Evolutionary conservation across 1,140 invertebrate genomes (phyloP), one percentile per base, ranked within the genome.

Genomic region (Megathymus violae): DNA sequence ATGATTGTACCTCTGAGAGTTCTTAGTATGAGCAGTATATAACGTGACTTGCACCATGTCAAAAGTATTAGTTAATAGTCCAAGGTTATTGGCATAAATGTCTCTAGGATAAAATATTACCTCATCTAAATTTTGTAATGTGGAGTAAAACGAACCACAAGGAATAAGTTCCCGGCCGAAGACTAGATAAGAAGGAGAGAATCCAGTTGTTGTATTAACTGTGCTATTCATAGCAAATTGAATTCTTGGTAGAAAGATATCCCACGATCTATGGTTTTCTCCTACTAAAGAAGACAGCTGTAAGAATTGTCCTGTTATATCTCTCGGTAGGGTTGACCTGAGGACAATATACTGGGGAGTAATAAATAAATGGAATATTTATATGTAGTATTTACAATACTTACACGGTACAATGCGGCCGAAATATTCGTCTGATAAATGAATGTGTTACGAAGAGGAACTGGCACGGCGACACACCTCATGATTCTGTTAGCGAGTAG

Each of bases 241-340:
- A n/a, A n/a, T 27, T 58, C 50, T 9, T 58, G 58, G 4, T 22
- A 67, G 17, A 10, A 48, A 13, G 4, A 41, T 1, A 34, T 67
- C 64, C 64, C 64, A 67, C 11, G 65, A 62, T 1, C 67, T 48
- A 10, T 91, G 85, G 52, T 86, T 72, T 0, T 79, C 44, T 4
- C 73, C 54, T 0, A 83, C 62, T 44, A 72, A 88, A 6, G 76
- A 50, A 0, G 71, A 47, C n/a, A 67, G 86, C 79, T 0, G 72
- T 78, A 22, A 85, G 82, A 5, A 90, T 46, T 0, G 77, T 78
- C 27, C 74, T 63, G 51, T 91, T 91, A 1, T 74, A 67, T 1
- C 85, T 36, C 59, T 91, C 83, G 0, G 72, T 73, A 10, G 41
- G 47, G 19, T 65, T 52, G 4, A 51, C 17, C 34, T 65, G 54